A percentile compares a stretch with the other conserved stretches of the same genome.
Evolutionary conservation across 2,797 vertebrate species (phyloP).

Genomic region (Neostethus bicornis): DNA sequence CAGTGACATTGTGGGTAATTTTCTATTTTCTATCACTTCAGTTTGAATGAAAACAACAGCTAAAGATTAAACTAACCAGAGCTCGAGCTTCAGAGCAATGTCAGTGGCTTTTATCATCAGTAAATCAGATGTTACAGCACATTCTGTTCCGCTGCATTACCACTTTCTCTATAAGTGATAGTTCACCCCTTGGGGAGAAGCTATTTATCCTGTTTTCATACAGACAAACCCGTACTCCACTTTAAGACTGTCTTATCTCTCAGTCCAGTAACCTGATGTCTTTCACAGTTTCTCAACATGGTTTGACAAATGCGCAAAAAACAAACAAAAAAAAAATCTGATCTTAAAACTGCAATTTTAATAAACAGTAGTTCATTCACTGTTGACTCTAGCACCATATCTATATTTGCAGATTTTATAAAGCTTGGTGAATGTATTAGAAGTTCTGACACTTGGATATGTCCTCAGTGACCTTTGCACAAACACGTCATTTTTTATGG

Average conservation of each 20-base stretch:
- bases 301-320: slow-evolving; percentile 9
- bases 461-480: too few relatives aligned
- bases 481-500: too few relatives aligned
- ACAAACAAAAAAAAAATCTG: slow-evolving; percentile 2
- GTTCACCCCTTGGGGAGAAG: slow-evolving; percentile 11
- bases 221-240: slow-evolving; percentile 17
- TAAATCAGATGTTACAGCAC: slow-evolving; percentile 31
- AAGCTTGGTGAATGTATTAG: slow-evolving; percentile 22
- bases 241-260: slow-evolving; percentile 21
- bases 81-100: slow-evolving; percentile 14
- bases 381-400: slow-evolving; percentile 2
- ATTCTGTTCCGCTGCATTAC: slow-evolving; percentile 6
- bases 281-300: slow-evolving; percentile 9
- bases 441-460: slow-evolving; percentile 15
- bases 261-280: slow-evolving; percentile 4
- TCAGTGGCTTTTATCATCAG: slow-evolving; percentile 41
- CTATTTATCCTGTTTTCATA: slow-evolving; percentile 6
- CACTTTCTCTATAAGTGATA: slow-evolving; percentile 20
- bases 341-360: slow-evolving; percentile 6
- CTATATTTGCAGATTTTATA: slow-evolving; percentile 10
- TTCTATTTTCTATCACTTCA: slow-evolving; percentile 8
- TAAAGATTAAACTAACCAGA: slow-evolving; percentile 12
- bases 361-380: slow-evolving; percentile 5
- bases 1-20: slow-evolving; percentile 7
- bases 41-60: slow-evolving; percentile 25